Percentiles rank a stretch among this genome's conserved stretches.
Evolutionary conservation across 2,888 invertebrate genomes (phyloP).

Genomic region (Nomada ruficornis): DNA sequence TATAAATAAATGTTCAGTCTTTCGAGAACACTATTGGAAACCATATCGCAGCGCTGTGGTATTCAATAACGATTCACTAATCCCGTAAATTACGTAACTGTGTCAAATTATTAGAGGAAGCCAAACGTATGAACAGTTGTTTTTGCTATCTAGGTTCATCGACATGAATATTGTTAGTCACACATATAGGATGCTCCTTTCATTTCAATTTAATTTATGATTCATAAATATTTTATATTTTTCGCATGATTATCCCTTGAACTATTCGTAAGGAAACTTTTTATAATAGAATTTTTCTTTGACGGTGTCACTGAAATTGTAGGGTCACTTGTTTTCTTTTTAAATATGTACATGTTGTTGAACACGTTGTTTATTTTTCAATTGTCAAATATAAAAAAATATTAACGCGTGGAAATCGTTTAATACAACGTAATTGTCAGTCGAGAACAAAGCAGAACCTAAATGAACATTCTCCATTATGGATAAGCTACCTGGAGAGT

Average conservation of each 20-base stretch:
- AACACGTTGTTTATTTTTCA: too few relatives aligned
- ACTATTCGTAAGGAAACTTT: too few relatives aligned
- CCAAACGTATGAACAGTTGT: neutral
- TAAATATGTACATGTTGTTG: too few relatives aligned
- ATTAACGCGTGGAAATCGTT: too few relatives aligned
- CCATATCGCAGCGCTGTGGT: slow-evolving; percentile 5
- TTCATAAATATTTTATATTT: too few relatives aligned
- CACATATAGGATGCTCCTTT: neutral
- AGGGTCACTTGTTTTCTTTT: too few relatives aligned
- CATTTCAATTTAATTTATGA: too few relatives aligned
- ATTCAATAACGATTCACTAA: neutral
- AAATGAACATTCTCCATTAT: slow-evolving; percentile 38
- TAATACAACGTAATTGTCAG: slow-evolving; percentile 3
- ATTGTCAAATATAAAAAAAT: too few relatives aligned
- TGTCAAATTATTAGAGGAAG: slow-evolving; percentile 25
- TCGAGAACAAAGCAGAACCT: slow-evolving; percentile 1
- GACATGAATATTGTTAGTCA: neutral
- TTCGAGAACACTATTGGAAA: neutral
- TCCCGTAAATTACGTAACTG: slow-evolving; percentile 8
- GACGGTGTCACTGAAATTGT: too few relatives aligned
- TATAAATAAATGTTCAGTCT: neutral
- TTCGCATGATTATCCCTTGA: too few relatives aligned
- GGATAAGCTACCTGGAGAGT: slow-evolving; percentile 48
- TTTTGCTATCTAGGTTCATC: neutral
- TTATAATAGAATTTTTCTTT: too few relatives aligned